Conservation (phyloP, 2,888 invertebrate species). For the Ophion costatus region DNA sequence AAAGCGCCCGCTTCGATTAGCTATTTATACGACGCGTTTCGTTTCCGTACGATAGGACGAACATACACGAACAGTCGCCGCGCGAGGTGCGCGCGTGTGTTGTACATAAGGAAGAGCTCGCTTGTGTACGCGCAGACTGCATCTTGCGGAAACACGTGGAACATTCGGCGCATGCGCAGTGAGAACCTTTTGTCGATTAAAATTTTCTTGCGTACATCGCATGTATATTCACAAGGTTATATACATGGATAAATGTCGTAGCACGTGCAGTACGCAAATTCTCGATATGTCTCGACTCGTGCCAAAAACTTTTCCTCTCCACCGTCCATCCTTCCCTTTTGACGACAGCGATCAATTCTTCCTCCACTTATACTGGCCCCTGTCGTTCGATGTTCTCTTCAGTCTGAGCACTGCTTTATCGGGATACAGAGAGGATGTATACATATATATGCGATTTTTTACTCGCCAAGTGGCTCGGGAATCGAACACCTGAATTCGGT, state of each 20-base stretch:
- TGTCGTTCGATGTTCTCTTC: slow-evolving; percentile 45
- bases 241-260: slow-evolving; percentile 26
- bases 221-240: not conserved
- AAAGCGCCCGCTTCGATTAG: not conserved
- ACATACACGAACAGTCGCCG: too few relatives aligned
- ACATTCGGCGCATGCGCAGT: slow-evolving; percentile 70
- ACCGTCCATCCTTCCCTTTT: not conserved
- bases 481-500: not conserved
- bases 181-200: slow-evolving; percentile 39
- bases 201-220: not conserved
- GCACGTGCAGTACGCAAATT: slow-evolving; percentile 69
- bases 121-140: not conserved
- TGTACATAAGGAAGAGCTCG: slow-evolving; percentile 1
- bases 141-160: slow-evolving; percentile 66
- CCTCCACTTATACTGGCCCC: not conserved
- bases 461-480: too few relatives aligned
- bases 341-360: slow-evolving; percentile 3
- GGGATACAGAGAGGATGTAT: not conserved
- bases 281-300: slow-evolving; percentile 53
- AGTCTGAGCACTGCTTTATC: slow-evolving; percentile 18
- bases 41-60: slow-evolving; percentile 8
- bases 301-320: slow-evolving; percentile 60
- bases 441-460: too few relatives aligned
- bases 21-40: slow-evolving; percentile 15
- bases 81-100: too few relatives aligned